phyloP scores from a whole-genome alignment of 2,888 invertebrate species.

The Pseudanteris insignis region DNA sequence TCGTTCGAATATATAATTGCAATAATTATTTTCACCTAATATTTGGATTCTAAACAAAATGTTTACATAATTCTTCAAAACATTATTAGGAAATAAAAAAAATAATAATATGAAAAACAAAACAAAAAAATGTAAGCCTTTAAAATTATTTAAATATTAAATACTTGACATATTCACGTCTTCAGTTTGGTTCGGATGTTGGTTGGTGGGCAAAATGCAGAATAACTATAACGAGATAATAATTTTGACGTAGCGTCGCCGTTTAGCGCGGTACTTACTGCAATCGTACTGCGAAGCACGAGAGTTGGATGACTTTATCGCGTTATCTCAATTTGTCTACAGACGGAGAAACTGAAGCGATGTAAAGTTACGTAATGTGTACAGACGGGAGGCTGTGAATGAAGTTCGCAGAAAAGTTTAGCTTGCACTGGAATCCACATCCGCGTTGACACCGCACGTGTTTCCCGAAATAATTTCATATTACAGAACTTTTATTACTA shows the following conservation, averaged over 20 bases:
- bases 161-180: no score
- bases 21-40: no score
- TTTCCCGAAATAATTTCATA: slow-evolving; percentile 19
- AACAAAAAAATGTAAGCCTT: no score
- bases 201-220: no score
- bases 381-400: slow-evolving; percentile 13
- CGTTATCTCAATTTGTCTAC: slow-evolving; percentile 41
- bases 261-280: slow-evolving; percentile 31
- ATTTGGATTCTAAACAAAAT: no score
- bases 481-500: slow-evolving; percentile 17
- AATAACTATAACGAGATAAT: slow-evolving; percentile 42
- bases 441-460: slow-evolving; percentile 18
- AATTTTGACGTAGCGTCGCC: slow-evolving; percentile 42
- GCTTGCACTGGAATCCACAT: slow-evolving; percentile 2
- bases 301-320: slow-evolving; percentile 36
- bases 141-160: no score
- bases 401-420: slow-evolving; percentile 31
- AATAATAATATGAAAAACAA: no score
- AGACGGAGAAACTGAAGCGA: slow-evolving; percentile 31
- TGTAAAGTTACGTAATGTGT: slow-evolving; percentile 33
- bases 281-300: slow-evolving; percentile 32
- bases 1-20: no score
- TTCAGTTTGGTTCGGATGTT: no score
- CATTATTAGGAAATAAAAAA: no score
- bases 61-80: no score